Base-by-base conservation (phyloP, 2,888 invertebrate species). In the Arge pagana region DNA sequence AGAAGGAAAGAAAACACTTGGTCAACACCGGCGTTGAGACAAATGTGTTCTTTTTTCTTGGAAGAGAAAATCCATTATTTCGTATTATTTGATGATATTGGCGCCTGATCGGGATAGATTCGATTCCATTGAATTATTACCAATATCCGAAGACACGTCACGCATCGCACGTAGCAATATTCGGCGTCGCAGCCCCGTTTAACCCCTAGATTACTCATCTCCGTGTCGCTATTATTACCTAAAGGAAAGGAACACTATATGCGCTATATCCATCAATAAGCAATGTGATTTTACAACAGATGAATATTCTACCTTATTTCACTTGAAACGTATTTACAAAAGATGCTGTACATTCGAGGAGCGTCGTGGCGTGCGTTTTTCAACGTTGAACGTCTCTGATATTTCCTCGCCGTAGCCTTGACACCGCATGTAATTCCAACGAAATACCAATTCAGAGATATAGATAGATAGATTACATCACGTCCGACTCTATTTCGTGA, bases 211-310 rank as follows among this genome's bases (percentile, higher is more conserved):
- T 45, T 52, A 52, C 39, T 52, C 48, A 11, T 48, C 52, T 39
- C 52, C 52, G 37, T 40, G 51, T 50, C 39, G 35, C 43, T 54
- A 40, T 36, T 49, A 53, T 50, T 53, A 54, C 57, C 60, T 67
- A 68, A 66, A 65, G 60, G 58, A 66, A 67, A 70, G 63, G 63
- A 68, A 70, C 68, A 66, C 64, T 67, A 67, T 67, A 63, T 63
- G 61, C 63, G 65, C 63, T 66, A 67, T 65, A 68, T 67, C 60
- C 67, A 68, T 68, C 64, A 64, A 68, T 67, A 68, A 66, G 68
- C 63, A 64, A 60, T 58, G 58, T 58, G 59, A 59, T 64, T 45
- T 65, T 59, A 61, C 67, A 65, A 65, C 60, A 63, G 64, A 65
- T 65, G 64, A 64, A 63, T 60, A 58, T 61, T 58, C 64, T 52